Conservation (phyloP, 1,140 invertebrate species). For the Drosophila nikananu region DNA sequence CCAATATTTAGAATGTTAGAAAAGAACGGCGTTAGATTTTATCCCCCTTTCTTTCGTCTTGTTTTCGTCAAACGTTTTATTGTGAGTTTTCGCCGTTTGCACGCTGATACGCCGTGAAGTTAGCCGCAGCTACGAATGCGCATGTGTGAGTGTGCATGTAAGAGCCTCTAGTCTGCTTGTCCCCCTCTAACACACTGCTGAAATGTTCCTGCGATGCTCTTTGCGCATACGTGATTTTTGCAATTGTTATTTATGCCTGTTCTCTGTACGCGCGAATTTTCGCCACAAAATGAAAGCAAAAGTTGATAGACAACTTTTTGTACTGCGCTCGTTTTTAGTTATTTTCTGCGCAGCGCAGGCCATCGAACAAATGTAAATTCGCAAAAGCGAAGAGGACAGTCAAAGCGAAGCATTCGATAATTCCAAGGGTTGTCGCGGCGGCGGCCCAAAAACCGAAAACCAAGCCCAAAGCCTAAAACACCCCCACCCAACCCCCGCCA, state of each 20-base stretch:
- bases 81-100: conserved; percentile 46
- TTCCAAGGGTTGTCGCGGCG: conserved; percentile 51
- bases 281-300: conserved; percentile 83
- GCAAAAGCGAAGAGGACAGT: conserved; percentile 11
- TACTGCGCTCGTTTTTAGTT: conserved; percentile 50
- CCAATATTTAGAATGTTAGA: conserved; percentile 36
- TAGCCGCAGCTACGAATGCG: conserved; percentile 49
- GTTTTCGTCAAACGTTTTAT: conserved; percentile 77
- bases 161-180: conserved; percentile 28
- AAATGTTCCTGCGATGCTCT: conserved; percentile 33
- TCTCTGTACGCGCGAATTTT: conserved; percentile 68
- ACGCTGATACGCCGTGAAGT: conserved; percentile 64
- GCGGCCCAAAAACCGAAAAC: conserved; percentile 12
- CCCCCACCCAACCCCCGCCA: conserved; percentile 9
- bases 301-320: conserved; percentile 80
- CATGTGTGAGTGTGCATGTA: conserved; percentile 30
- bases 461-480: conserved; percentile 8
- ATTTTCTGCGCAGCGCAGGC: conserved; percentile 51
- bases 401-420: conserved; percentile 47
- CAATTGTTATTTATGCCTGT: conserved; percentile 65
- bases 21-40: conserved; percentile 31
- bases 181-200: conserved; percentile 42
- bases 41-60: conserved; percentile 42
- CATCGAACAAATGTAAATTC: conserved; percentile 31
- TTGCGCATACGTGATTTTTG: conserved; percentile 78